A percentile compares a stretch with the other conserved stretches of the same genome.
Conservation (phyloP, 2,888 invertebrate species). For the Epistrophella euchroma region DNA sequence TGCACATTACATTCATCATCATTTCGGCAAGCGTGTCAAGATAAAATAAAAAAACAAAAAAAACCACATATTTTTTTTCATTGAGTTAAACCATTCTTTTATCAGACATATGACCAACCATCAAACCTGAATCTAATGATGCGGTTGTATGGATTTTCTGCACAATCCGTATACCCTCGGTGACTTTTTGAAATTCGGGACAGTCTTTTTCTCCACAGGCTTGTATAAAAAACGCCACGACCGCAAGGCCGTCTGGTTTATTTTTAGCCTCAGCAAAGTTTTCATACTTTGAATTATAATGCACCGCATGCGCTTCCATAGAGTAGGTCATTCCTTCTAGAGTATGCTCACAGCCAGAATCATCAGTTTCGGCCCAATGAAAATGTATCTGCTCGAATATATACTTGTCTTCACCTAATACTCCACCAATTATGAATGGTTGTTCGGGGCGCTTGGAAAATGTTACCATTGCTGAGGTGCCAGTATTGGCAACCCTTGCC, state of each 20-base stretch:
- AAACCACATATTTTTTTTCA: constrained; percentile 53
- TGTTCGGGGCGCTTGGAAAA: constrained; percentile 86
- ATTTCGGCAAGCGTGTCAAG: constrained; percentile 38
- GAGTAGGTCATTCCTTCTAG: constrained; percentile 90
- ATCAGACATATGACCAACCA: constrained; percentile 73
- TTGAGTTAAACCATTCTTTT: constrained; percentile 69
- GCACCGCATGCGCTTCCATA: constrained; percentile 92
- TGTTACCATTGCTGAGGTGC: constrained; percentile 86
- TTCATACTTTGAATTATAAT: constrained; percentile 89
- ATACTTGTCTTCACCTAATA: constrained; percentile 87
- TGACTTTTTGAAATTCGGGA: constrained; percentile 86
- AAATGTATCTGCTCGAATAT: constrained; percentile 92
- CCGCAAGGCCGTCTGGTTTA: constrained; percentile 89
- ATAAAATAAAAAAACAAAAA: constrained; percentile 34
- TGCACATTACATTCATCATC: constrained; percentile 50
- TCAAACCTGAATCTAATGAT: constrained; percentile 82
- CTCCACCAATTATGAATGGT: constrained; percentile 87
- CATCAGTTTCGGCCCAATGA: constrained; percentile 91
- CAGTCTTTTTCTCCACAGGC: constrained; percentile 86
- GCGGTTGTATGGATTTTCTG: constrained; percentile 82
- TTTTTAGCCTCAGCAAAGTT: constrained; percentile 87
- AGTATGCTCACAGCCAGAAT: constrained; percentile 91
- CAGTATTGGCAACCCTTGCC: constrained; percentile 83
- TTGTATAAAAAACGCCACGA: constrained; percentile 88
- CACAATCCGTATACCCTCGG: constrained; percentile 84